These are phyloP conservation scores for Augiades crinisus DNA, from an alignment of 2,888 invertebrate species.

Conservation along the genomic window DNA sequence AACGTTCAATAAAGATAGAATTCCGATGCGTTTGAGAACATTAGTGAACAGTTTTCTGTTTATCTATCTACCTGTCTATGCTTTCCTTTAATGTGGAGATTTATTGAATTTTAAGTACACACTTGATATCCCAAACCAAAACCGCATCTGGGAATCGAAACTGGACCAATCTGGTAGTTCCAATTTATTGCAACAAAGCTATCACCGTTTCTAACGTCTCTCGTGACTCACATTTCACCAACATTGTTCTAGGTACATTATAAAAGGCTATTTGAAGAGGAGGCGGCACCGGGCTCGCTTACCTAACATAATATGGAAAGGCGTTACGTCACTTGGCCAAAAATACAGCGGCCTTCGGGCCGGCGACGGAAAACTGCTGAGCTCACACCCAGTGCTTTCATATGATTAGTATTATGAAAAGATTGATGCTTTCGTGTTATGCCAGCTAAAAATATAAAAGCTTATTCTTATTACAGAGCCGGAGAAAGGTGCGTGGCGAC, in stretches of 20 bases:
- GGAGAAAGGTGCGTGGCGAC: no score
- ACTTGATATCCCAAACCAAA: no score
- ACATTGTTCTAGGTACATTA: not conserved
- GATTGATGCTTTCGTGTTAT: conserved; percentile 45
- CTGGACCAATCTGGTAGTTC: no score
- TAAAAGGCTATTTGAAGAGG: conserved; percentile 3
- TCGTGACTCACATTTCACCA: not conserved
- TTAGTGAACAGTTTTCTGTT: no score
- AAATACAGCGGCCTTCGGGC: conserved; percentile 68
- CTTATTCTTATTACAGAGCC: conserved; percentile 1
- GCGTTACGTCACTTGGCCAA: conserved; percentile 54
- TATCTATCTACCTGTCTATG: no score
- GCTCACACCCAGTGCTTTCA: conserved; percentile 43
- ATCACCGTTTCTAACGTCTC: no score
- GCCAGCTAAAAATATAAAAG: conserved; percentile 17
- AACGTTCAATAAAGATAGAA: no score
- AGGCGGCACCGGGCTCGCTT: conserved; percentile 27
- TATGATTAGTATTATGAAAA: conserved; percentile 41
- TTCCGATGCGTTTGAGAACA: no score
- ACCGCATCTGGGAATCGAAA: no score
- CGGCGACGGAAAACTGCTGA: conserved; percentile 59
- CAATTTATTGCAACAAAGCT: no score
- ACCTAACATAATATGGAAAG: conserved; percentile 57
- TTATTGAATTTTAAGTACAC: no score
- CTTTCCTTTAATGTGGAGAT: no score